phyloP scores from a whole-genome alignment of 2,113 vertebrate genomes.

The Nicator chloris region DNA sequence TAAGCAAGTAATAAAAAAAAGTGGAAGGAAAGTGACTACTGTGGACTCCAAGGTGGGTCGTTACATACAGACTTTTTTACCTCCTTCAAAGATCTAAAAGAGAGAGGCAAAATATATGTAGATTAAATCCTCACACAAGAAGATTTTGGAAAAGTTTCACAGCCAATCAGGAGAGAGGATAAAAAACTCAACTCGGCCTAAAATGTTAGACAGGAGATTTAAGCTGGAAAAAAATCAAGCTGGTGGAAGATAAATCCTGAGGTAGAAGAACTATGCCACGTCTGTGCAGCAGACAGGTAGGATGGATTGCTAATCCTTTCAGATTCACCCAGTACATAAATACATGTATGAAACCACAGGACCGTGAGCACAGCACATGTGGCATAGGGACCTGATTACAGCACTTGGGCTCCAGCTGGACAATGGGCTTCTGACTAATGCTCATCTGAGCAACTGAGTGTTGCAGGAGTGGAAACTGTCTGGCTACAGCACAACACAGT shows the following conservation, averaged over 20 bases:
- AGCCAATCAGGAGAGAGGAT: neutral
- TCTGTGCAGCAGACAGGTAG: neutral
- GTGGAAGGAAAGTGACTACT: neutral
- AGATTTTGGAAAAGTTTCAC: neutral
- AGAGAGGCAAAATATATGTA: neutral
- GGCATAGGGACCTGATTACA: neutral
- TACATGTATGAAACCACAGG: neutral
- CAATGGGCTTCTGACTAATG: neutral
- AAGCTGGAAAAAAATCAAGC: neutral
- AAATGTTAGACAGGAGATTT: neutral
- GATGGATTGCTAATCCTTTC: neutral
- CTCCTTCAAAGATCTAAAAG: neutral
- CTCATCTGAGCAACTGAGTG: neutral
- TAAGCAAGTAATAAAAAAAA: neutral
- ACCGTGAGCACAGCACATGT: accelerated
- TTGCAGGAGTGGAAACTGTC: neutral
- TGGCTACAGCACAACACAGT: neutral
- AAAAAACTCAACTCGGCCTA: neutral
- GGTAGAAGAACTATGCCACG: neutral
- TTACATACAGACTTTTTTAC: neutral
- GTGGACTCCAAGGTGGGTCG: neutral
- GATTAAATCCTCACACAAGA: neutral
- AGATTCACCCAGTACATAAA: neutral
- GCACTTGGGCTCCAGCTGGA: neutral
- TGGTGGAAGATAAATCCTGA: neutral